Conservation (phyloP, 2,888 invertebrate species). For the Bombylius discolor region DNA sequence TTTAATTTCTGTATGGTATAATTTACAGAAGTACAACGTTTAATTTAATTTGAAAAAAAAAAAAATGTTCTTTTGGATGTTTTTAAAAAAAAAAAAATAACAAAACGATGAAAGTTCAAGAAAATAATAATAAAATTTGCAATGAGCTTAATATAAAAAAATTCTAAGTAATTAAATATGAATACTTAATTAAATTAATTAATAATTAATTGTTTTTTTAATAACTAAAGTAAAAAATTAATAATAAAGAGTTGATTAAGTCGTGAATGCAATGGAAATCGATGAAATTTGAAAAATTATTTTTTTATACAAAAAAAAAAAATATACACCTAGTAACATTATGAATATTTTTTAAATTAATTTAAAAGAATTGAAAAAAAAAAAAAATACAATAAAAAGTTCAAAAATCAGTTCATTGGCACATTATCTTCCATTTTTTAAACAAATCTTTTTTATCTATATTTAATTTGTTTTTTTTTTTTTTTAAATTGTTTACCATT, state of each 20-base stretch:
- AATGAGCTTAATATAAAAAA: neutral
- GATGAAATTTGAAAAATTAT: slow-evolving; percentile 22
- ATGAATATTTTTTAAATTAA: no score
- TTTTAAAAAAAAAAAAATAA: neutral
- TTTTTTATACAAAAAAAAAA: neutral
- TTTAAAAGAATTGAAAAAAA: neutral
- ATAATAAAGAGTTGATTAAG: slow-evolving; percentile 8
- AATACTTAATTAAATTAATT: neutral
- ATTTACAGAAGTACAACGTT: slow-evolving; percentile 16
- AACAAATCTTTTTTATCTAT: no score
- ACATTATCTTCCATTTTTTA: neutral
- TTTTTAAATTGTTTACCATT: no score
- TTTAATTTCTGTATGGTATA: slow-evolving; percentile 6
- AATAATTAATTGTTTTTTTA: neutral
- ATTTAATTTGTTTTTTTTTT: no score
- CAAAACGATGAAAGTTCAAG: neutral
- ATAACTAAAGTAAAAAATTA: neutral
- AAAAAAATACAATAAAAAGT: slow-evolving; percentile 13
- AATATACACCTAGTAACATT: no score
- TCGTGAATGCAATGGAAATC: slow-evolving; percentile 27
- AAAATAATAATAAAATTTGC: neutral
- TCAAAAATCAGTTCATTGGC: slow-evolving; percentile 21
- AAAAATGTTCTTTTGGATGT: slow-evolving; percentile 2
- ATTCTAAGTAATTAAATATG: neutral
- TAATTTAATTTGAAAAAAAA: slow-evolving; percentile 8